A percentile compares a stretch with the other conserved stretches of the same genome.
Conservation (phyloP, 2,797 vertebrate genomes). For the Neosalanx taihuensis region DNA sequence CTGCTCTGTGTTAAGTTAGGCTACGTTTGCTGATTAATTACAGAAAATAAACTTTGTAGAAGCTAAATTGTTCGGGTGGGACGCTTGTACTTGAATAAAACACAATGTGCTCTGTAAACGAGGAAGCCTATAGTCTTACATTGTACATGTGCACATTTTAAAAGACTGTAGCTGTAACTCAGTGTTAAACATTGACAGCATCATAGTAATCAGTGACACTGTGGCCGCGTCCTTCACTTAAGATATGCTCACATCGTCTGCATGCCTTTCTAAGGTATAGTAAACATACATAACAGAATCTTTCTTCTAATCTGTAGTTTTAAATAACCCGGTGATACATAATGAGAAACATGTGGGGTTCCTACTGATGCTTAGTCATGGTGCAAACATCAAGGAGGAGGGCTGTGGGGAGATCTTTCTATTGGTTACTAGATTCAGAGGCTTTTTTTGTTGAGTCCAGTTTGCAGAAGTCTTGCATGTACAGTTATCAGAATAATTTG, state of each 20-base stretch:
- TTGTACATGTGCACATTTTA: no score
- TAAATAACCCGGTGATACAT: background rate
- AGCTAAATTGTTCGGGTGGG: background rate
- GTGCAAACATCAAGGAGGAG: slow-evolving; percentile 68
- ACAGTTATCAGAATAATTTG: slow-evolving; percentile 20
- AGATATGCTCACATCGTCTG: slow-evolving; percentile 63
- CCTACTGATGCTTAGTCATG: slow-evolving; percentile 65
- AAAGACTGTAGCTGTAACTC: background rate
- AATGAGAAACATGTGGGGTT: slow-evolving; percentile 49
- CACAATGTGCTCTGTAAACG: background rate
- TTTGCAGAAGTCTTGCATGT: slow-evolving; percentile 5
- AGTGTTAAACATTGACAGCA: background rate
- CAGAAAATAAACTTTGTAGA: no score
- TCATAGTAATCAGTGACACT: background rate
- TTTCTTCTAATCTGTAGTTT: background rate
- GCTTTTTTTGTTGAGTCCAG: slow-evolving; percentile 3
- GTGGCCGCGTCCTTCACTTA: slow-evolving; percentile 8
- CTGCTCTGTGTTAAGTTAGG: background rate
- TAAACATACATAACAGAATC: background rate
- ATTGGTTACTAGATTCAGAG: slow-evolving; percentile 66
- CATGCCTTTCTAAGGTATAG: slow-evolving; percentile 65
- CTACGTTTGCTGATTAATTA: no score
- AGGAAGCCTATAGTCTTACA: no score
- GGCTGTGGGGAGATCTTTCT: slow-evolving; percentile 44
- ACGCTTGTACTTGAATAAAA: background rate